Evolutionary conservation across 2,888 invertebrate genomes (phyloP), one percentile per base, ranked within the genome.

Genomic region (Dryadula phaetusa): DNA sequence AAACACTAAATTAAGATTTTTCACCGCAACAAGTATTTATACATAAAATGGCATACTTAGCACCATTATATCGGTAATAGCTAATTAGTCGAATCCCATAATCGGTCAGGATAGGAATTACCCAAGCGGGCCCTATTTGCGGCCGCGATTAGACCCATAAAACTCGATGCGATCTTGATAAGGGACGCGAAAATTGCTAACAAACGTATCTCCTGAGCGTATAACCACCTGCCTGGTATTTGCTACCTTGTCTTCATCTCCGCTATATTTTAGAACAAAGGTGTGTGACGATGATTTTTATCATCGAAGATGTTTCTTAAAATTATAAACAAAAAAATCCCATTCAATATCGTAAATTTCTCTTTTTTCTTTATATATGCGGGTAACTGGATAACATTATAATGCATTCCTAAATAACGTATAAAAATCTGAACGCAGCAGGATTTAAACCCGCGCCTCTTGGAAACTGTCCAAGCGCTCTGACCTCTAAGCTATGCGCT

Each of bases 51-150:
- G 77, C 80, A 80, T 79, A 74, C 75, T 75, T 74, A 76, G 79
- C 82, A 78, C 82, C 80, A 79, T 81, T 85, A 83, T 90, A 91
- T 89, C 81, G 87, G 86, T 87, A 90, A 90, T 90, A 90, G 90
- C 85, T 92, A 91, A 92, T 92, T 92, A 92, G 86, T 80, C 75
- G 86, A 91, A 90, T 90, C 92, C 91, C 79, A 85, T 92, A 92
- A 92, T 91, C 88, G 92, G 86, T 79, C 88, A 90, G 90, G 89
- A 91, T 89, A 90, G 90, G 81, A 82, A 92, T 90, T 82, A 86
- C 82, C 87, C 92, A 83, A 90, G 61, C 75, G 92, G 90, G 92
- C 73, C 88, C 91, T 84, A 90, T 92, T 90, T 86, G 89, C 82
- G 89, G 89, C 76, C 75, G 79, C 90, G 90, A 91, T 92, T 91